Evolutionary conservation across 2,113 vertebrate species (phyloP).

Genomic region (Sus scrofa): DNA sequence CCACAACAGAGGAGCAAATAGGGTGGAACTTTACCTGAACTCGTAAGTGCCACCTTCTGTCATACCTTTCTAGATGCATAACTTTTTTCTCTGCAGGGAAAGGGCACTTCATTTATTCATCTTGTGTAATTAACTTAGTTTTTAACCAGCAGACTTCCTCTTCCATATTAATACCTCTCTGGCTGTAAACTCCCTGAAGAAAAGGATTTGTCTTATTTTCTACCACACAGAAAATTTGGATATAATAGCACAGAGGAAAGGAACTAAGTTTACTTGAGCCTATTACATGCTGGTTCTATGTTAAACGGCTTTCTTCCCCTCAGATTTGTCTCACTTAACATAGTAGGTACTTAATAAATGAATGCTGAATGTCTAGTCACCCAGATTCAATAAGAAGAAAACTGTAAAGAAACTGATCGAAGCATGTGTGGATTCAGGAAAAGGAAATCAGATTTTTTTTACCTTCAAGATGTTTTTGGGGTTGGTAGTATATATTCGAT

Average conservation of each 20-base stretch:
- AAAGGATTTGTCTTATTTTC: constrained; percentile 3
- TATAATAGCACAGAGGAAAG: neutral
- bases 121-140: neutral
- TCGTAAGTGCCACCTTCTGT: neutral
- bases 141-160: neutral
- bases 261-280: neutral
- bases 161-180: constrained; percentile 8
- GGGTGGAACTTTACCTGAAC: neutral
- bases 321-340: constrained; percentile 33
- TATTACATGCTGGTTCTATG: neutral
- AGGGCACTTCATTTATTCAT: neutral
- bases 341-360: constrained; percentile 29
- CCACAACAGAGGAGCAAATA: neutral
- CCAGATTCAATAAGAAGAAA: constrained; percentile 39
- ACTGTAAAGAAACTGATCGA: neutral
- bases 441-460: neutral
- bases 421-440: constrained; percentile 13
- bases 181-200: constrained; percentile 39
- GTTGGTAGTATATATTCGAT: neutral
- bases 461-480: neutral
- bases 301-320: constrained; percentile 4
- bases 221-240: neutral
- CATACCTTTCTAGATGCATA: neutral
- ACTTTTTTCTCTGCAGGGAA: neutral
- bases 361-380: neutral